phyloP scores from a whole-genome alignment of 2,888 invertebrate species.

The Bibio marci region DNA sequence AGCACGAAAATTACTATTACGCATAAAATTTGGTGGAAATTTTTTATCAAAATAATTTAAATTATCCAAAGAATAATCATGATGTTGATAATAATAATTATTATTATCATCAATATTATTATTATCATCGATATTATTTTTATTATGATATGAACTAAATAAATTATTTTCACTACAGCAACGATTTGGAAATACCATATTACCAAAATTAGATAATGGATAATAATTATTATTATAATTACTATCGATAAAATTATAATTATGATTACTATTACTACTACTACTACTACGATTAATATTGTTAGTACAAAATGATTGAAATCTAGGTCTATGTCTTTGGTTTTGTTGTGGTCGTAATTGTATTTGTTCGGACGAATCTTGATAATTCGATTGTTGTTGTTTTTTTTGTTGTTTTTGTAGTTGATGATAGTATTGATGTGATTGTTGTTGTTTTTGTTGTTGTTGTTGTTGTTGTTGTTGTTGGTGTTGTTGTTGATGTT shows the following conservation, averaged over 20 bases:
- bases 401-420: neutral
- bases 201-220: neutral
- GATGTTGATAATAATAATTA: constrained; percentile 15
- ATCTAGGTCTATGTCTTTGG: constrained; percentile 1
- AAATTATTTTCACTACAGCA: constrained; percentile 29
- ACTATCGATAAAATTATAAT: neutral
- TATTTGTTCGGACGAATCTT: neutral
- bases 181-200: neutral
- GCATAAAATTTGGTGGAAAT: neutral
- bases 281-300: neutral
- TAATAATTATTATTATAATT: neutral
- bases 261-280: neutral
- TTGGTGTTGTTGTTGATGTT: constrained; percentile 2
- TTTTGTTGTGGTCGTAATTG: constrained; percentile 2
- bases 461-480: constrained; percentile 3
- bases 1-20: no score
- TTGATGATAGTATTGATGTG: constrained; percentile 7
- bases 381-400: neutral
- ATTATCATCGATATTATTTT: constrained; percentile 10
- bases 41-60: neutral
- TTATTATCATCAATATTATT: constrained; percentile 1
- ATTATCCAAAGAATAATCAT: neutral
- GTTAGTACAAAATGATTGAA: neutral
- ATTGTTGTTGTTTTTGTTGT: constrained; percentile 6
- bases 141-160: constrained; percentile 6